Base-by-base conservation (phyloP, 2,113 vertebrate species). In the Xerus inauris region DNA sequence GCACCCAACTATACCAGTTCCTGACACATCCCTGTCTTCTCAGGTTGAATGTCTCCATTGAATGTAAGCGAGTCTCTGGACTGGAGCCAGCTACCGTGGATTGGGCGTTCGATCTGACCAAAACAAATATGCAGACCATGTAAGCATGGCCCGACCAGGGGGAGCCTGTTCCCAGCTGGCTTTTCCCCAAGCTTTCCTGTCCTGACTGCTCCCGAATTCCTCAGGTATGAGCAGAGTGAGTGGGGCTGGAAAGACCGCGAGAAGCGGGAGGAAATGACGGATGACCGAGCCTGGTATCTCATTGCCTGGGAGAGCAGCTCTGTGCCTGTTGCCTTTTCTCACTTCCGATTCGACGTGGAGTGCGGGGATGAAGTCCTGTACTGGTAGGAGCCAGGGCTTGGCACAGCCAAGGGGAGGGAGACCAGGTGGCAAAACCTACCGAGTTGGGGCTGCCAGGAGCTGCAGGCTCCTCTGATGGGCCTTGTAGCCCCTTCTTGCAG, bases 181-280 rank as follows among this genome's bases (percentile, higher is more conserved):
- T 59, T 17, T 65, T 2, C 11, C 84, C n/a, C 11, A 1, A 59
- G 13, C 38, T 0, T 45, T 65, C 47, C 59, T 1, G 1, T 40
- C 51, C 79, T 97, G 42, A 96, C 87, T 11, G 59, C 65, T n/a
- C 45, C 73, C 49, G 6, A 54, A 32, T 49, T 24, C 69, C 35
- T 83, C 81, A 99, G 99, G 98, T 99, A 99, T 2, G 99, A 99
- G 98, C 99, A 99, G 96, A 99, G 99, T 1, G 99, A 99, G 94
- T 99, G 99, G 99, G 99, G 99, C 6, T 99, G 99, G 99, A 99
- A 99, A 96, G 99, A 99, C 94, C 98, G 99, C 51, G 99, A 99
- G 97, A 99, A 99, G 91, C 98, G 99, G 7, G 99, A 99, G 20
- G 99, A 99, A 96, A 99, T 99, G 99, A 99, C 98, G 0, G 99